phyloP scores from a whole-genome alignment of 53 echinoderm and acorn worm genomes.

The Hippasteria phrygiana region DNA sequence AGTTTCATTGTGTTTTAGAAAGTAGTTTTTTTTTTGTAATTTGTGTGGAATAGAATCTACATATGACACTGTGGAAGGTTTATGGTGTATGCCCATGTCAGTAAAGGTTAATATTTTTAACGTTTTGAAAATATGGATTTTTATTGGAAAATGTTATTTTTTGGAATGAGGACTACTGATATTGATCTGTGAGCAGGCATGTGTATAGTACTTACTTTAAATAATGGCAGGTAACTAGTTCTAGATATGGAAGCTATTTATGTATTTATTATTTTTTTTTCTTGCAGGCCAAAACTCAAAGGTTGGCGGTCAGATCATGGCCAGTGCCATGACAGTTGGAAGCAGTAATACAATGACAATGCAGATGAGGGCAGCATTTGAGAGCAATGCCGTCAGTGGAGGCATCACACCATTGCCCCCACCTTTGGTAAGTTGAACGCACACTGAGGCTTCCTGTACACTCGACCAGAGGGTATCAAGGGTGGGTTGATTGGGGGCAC shows the following conservation, averaged over 20 bases:
- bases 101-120: too few relatives aligned
- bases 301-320: conserved; percentile 3
- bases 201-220: too few relatives aligned
- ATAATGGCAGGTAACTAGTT: too few relatives aligned
- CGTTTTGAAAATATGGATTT: too few relatives aligned
- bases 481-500: not conserved
- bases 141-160: too few relatives aligned
- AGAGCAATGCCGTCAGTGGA: conserved; percentile 55
- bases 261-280: not conserved
- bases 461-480: not conserved
- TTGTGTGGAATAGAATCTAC: too few relatives aligned
- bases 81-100: too few relatives aligned
- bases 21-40: too few relatives aligned
- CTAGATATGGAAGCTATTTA: not conserved
- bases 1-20: too few relatives aligned
- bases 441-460: not conserved
- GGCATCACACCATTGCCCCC: conserved; percentile 92
- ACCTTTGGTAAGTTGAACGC: conserved; percentile 81
- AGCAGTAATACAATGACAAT: conserved; percentile 73
- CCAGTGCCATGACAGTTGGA: conserved; percentile 77
- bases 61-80: too few relatives aligned
- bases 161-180: too few relatives aligned
- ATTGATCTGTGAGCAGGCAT: too few relatives aligned
- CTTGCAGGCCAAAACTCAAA: not conserved
- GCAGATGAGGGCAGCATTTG: conserved; percentile 47